Conservation (phyloP, 2,888 invertebrate genomes). For the Sturmia bella region DNA sequence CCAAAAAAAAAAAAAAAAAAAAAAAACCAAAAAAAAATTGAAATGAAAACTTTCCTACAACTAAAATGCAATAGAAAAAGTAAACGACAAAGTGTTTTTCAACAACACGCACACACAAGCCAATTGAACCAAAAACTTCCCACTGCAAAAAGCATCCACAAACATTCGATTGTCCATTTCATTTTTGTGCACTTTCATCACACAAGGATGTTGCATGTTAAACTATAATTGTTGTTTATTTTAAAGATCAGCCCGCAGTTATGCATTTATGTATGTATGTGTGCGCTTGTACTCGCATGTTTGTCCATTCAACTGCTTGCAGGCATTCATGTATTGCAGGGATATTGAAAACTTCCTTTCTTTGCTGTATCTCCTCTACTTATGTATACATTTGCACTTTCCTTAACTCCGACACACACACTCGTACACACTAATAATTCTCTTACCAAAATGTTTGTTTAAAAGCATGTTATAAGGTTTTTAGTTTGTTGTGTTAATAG, state of each 20-base stretch:
- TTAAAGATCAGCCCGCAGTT: constrained; percentile 61
- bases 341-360: constrained; percentile 52
- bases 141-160: constrained; percentile 8
- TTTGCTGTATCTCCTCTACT: constrained; percentile 42
- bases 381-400: constrained; percentile 5
- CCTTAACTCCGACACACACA: neutral
- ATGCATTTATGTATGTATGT: neutral
- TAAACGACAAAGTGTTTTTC: constrained; percentile 54
- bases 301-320: neutral
- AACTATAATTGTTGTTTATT: constrained; percentile 69
- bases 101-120: neutral
- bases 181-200: constrained; percentile 58
- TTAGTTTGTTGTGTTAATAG: constrained; percentile 67
- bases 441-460: constrained; percentile 54
- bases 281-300: neutral
- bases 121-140: neutral
- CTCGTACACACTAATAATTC: constrained; percentile 27
- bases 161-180: constrained; percentile 53
- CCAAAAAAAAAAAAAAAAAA: too few relatives aligned
- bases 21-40: constrained; percentile 6
- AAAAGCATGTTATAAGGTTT: constrained; percentile 58
- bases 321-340: constrained; percentile 10
- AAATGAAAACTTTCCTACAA: constrained; percentile 22
- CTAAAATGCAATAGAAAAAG: constrained; percentile 35
- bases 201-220: constrained; percentile 69